Percentiles rank a stretch among this genome's conserved stretches.
phyloP scores from a whole-genome alignment of 2,113 vertebrate genomes.

The Tupaia tana region DNA sequence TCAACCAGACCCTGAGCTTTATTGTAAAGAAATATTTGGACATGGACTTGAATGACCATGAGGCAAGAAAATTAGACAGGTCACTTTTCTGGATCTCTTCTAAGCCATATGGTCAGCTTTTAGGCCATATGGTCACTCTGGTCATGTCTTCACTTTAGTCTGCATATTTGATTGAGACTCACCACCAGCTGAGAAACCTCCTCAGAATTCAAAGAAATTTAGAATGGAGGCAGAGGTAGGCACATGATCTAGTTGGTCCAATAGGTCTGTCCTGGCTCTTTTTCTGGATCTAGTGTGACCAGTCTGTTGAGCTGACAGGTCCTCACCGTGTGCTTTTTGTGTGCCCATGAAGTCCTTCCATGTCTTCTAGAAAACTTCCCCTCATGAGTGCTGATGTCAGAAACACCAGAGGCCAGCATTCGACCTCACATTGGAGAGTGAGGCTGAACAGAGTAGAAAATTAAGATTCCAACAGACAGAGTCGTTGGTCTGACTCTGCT shows the following conservation, averaged over 20 bases:
- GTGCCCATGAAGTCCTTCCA: background rate
- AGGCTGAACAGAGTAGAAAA: too few relatives aligned
- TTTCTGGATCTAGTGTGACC: fast-evolving
- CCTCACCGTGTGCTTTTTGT: fast-evolving
- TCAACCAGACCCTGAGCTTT: background rate
- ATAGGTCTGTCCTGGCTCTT: background rate
- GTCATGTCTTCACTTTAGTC: fast-evolving
- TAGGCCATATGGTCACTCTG: fast-evolving
- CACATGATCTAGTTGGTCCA: fast-evolving
- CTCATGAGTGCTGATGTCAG: fast-evolving
- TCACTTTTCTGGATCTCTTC: fast-evolving
- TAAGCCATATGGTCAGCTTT: background rate
- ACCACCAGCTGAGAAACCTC: background rate
- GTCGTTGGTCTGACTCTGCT: background rate
- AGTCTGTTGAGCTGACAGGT: background rate
- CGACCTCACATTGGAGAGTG: fast-evolving
- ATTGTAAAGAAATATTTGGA: background rate
- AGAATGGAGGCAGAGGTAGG: background rate
- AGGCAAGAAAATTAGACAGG: background rate
- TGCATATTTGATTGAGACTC: background rate
- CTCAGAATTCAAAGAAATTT: background rate
- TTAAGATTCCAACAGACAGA: fast-evolving
- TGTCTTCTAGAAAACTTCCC: background rate
- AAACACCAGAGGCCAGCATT: fast-evolving
- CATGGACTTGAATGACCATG: background rate